Evolutionary conservation across 1,140 invertebrate genomes (phyloP).

Genomic region (Anagrus nilaparvatae): DNA sequence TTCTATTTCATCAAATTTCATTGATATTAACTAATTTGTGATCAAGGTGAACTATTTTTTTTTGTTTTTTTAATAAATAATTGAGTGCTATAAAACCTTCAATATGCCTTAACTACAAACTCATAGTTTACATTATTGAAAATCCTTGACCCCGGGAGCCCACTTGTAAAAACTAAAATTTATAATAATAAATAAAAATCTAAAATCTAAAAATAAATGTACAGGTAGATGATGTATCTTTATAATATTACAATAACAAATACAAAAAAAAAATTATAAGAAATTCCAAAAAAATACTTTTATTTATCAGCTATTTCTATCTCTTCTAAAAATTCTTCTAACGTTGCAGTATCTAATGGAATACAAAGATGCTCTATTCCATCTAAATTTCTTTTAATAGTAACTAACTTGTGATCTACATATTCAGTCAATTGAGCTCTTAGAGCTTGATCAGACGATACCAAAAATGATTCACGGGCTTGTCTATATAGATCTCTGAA

Average conservation of each 20-base stretch:
- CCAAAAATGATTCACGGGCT: slow-evolving; percentile 77
- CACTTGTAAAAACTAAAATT: background rate
- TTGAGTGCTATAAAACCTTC: too few relatives aligned
- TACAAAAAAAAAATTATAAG: slow-evolving; percentile 1
- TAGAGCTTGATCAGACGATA: slow-evolving; percentile 79
- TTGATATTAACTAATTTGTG: slow-evolving; percentile 83
- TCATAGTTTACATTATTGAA: too few relatives aligned
- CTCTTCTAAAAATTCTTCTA: slow-evolving; percentile 69
- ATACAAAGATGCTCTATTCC: slow-evolving; percentile 73
- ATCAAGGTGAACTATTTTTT: too few relatives aligned
- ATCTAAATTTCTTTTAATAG: slow-evolving; percentile 64
- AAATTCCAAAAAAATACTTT: slow-evolving; percentile 6
- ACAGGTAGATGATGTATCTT: background rate
- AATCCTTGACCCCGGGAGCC: background rate
- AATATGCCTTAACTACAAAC: too few relatives aligned
- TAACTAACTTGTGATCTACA: slow-evolving; percentile 83
- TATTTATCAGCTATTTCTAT: slow-evolving; percentile 21
- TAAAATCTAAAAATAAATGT: background rate
- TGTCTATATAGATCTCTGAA: slow-evolving; percentile 77
- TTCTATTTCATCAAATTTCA: slow-evolving; percentile 71
- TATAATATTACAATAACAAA: too few relatives aligned
- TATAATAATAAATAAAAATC: slow-evolving; percentile 1
- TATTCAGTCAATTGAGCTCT: slow-evolving; percentile 87
- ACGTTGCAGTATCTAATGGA: slow-evolving; percentile 60
- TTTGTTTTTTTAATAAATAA: too few relatives aligned